Evolutionary conservation across 2,888 invertebrate genomes (phyloP), one percentile per base, ranked within the genome.

Genomic region (Lasioglossum morio): DNA sequence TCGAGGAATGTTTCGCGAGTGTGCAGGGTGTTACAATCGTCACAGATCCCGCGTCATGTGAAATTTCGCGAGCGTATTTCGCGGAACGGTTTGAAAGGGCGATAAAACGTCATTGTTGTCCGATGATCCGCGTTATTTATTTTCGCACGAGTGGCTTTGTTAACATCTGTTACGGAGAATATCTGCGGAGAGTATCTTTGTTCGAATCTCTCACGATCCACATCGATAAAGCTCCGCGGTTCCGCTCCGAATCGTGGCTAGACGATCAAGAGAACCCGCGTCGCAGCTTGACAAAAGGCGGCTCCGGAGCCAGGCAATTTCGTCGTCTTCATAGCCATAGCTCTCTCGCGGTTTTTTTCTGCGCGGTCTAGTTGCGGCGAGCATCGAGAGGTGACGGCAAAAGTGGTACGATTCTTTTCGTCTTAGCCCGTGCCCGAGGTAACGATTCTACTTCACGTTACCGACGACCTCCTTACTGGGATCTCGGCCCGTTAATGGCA

Each of bases 311-410:
- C 43, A 60, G 81, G 74, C 77, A 86, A 85, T 88, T 88, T 86
- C 57, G 77, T 82, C 60, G 76, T 79, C 69, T 43, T 79, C 74
- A 30, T 40, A 76, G 76, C 66, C n/a, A n/a, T 23, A 53, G 53
- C 53, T 83, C 81, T 63, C 74, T 72, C 81, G 66, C 40, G 72
- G 27, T 69, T 66, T 87, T 46, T 88, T 84, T 91, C 87, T 85
- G 86, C 87, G 85, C 92, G 92, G 90, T 92, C 92, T 90, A 92
- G 90, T 92, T 92, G 88, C 88, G 87, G 43, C 46, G 57, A 46
- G 70, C 83, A 81, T 81, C 77, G 81, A 78, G 72, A 81, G 81
- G 66, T 73, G 75, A 75, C 69, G 53, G 53, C 34, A 85, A 84
- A 90, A 91, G 85, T 87, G 81, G 87, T 83, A 89, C 88, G 74